phyloP scores from a whole-genome alignment of 2,888 invertebrate genomes.

The Cephus pulcher region DNA sequence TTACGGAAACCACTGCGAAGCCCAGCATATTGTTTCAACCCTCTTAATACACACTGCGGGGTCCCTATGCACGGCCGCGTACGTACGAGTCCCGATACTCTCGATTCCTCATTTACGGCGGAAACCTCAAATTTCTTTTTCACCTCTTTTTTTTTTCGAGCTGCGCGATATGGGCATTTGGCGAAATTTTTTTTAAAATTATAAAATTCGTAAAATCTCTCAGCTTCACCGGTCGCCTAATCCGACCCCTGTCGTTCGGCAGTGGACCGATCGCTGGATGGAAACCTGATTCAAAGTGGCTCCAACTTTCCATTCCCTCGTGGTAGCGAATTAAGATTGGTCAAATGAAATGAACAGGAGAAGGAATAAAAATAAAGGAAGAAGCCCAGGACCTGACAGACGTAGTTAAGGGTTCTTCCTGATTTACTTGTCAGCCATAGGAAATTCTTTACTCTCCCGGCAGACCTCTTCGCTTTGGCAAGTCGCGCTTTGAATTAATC shows the following conservation, averaged over 20 bases:
- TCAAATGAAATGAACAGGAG: not conserved
- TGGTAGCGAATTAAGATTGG: not conserved
- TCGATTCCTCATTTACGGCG: no score
- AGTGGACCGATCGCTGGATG: no score
- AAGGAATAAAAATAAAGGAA: not conserved
- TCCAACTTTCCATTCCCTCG: not conserved
- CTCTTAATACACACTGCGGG: constrained; percentile 7
- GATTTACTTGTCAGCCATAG: constrained; percentile 8
- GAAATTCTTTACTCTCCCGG: constrained; percentile 26
- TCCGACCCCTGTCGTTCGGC: no score
- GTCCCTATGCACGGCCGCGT: not conserved
- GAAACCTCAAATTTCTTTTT: no score
- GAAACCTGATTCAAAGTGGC: no score
- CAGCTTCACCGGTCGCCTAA: no score
- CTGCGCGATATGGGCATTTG: no score
- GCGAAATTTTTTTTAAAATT: no score
- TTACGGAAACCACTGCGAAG: constrained; percentile 17
- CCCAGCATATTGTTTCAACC: constrained; percentile 23
- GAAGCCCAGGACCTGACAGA: not conserved
- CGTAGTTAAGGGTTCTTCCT: not conserved
- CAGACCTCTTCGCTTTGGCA: constrained; percentile 14
- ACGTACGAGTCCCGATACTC: no score
- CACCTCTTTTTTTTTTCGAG: no score
- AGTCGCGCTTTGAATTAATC: constrained; percentile 41
- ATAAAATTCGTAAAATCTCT: no score